Evolutionary conservation across 2,888 invertebrate genomes (phyloP).

Genomic region (Abscondita cerata): DNA sequence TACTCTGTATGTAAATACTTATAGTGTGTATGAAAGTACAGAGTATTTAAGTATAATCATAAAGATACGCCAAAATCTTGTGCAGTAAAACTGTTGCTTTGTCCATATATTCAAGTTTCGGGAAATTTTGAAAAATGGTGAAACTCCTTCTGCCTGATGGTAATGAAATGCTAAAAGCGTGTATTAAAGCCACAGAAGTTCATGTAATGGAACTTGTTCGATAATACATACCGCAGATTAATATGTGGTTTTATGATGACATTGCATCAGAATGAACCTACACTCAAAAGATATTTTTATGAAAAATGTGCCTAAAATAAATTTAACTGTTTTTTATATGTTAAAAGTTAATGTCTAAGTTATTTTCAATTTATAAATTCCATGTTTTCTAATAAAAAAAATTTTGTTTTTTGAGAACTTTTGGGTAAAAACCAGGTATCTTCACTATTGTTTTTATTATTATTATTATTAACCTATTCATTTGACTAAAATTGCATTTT

Average conservation of each 20-base stretch:
- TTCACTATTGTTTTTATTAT: not conserved
- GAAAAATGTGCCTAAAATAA: no score
- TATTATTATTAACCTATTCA: no score
- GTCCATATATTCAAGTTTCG: not conserved
- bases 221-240: not conserved
- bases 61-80: slow-evolving; percentile 5
- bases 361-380: not conserved
- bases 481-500: no score
- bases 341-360: not conserved
- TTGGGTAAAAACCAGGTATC: slow-evolving; percentile 3
- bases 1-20: no score
- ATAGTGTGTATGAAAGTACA: no score
- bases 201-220: slow-evolving; percentile 2
- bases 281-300: no score
- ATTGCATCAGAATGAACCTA: not conserved
- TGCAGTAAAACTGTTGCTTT: slow-evolving; percentile 10
- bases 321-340: not conserved
- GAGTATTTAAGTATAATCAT: no score
- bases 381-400: no score
- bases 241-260: slow-evolving; percentile 2
- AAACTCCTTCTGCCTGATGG: not conserved
- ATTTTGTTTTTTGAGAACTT: not conserved
- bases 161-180: no score
- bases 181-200: no score
- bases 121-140: not conserved